These are phyloP conservation scores for Astreopora myriophthalma DNA, from an alignment of 64 coral and sea anemone genomes.

Conservation along the genomic window DNA sequence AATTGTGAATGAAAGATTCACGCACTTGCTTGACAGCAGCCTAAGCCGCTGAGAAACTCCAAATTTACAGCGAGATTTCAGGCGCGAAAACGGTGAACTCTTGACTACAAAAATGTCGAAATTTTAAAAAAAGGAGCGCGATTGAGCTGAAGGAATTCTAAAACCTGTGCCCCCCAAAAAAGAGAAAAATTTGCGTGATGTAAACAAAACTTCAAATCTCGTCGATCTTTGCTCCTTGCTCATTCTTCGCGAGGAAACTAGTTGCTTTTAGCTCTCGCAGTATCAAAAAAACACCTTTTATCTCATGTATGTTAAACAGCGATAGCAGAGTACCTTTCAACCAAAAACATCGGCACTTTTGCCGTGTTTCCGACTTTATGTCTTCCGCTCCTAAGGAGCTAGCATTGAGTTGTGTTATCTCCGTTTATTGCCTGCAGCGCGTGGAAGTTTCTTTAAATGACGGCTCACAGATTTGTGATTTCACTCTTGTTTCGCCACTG, in stretches of 20 bases:
- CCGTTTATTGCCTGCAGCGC: slow-evolving; percentile 26
- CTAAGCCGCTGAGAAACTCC: not conserved
- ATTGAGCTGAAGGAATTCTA: not conserved
- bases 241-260: not conserved
- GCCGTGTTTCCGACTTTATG: slow-evolving; percentile 44
- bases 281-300: slow-evolving; percentile 48
- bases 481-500: not conserved
- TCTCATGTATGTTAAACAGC: slow-evolving; percentile 25
- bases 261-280: slow-evolving; percentile 16
- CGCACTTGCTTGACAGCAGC: not conserved
- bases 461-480: slow-evolving; percentile 12
- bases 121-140: too few species aligned
- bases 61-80: not conserved
- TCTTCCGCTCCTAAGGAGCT: slow-evolving; percentile 44
- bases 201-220: not conserved
- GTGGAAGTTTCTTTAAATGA: slow-evolving; percentile 36
- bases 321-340: slow-evolving; percentile 39
- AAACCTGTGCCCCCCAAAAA: not conserved
- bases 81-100: not conserved
- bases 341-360: slow-evolving; percentile 46
- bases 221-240: not conserved
- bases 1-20: not conserved
- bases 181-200: slow-evolving; percentile 30
- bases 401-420: slow-evolving; percentile 23
- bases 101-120: too few species aligned